Evolutionary conservation across 2,888 invertebrate species (phyloP), one percentile per base, ranked within the genome.

Genomic region (Macroteleia sp.): DNA sequence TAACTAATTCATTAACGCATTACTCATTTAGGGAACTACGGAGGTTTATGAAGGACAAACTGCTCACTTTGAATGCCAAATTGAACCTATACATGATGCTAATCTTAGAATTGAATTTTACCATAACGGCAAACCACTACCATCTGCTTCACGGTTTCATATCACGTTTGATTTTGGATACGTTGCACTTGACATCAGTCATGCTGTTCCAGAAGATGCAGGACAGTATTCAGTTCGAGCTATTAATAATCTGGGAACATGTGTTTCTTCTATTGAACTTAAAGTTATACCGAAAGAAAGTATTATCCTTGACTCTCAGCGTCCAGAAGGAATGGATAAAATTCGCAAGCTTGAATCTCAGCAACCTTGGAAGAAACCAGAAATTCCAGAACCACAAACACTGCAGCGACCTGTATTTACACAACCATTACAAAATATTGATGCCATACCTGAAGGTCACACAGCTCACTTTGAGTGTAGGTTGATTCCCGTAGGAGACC

Each of bases 131-230:
- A 96, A 97, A 91, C 97, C 97, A 57, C 92, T 98, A 88, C 96
- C 96, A 89, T 97, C 97, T 80, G 98, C 97, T 64, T 94, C 97
- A 77, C 94, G 97, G 87, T 97, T 97, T 95, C 97, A 97, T 92
- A 97, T 97, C 87, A 97, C 97, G 83, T 97, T 98, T 91, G 99
- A 99, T 92, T 99, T 99, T 93, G 99, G 99, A 86, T 99, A 98
- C 86, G 97, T 99, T 83, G 97, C 98, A 57, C 93, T 99, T 86
- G 98, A 99, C 92, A 97, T 99, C 88, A 95, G 96, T 82, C 97
- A 98, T 90, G 96, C 96, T 79, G 97, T 98, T 66, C 95, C 98
- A 9, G 98, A 98, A 92, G 99, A 99, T 92, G 97, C 97, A 76
- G 99, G 99, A 67, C 96, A 97, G 92, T 99, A 99, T 92, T 96